Base-by-base conservation (phyloP, 35 echinoderm and acorn worm genomes). In the Apostichopus japonicus region DNA sequence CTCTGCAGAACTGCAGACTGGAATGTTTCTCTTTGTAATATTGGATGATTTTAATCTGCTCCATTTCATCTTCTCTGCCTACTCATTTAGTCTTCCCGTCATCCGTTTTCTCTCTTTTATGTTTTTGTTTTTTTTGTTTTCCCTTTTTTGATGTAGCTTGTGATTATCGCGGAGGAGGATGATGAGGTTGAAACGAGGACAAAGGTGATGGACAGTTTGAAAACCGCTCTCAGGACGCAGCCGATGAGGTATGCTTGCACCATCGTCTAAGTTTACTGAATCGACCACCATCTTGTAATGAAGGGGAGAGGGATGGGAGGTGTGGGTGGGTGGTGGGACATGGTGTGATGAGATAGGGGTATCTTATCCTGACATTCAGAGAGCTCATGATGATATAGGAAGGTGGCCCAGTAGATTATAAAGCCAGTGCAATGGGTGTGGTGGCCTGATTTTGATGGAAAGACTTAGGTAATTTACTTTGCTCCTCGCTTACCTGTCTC, bases 191-290 rank as follows among this genome's bases (percentile, higher is more conserved):
- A 90, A 51, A 82, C 90, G 25, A 93, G 97, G 72, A 96, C 97
- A 62, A 99, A 96, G 55, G 52, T 99, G 52, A 93, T 96, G 53
- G 97, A 99, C 53, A 99, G 93, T 92, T 91, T 99, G n/a, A 99
- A 99, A 79, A 96, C 97, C 59, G 97, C 97, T 27, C 92, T 99
- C 0, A 93, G 97, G 78, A 99, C 97, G 71, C 97, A 99, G 84
- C 97, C 97, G 16, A 99, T 98, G 97, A 95, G 94, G 95, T 99
- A 89, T 73, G 91, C 76, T 23, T 72, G 10, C 24, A 52, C 55
- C 55, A 2, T 6, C 1, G 10, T 23, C 17, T 6, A 15, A 19
- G 57, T 21, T 67, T 67, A 23, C 71, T 5, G 21, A 4, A 4
- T 75, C n/a, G 7, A 23, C 71, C 22, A 75, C 6, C 71, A 19